Conservation (phyloP, 2,797 vertebrate genomes). For the Pangasius djambal region DNA sequence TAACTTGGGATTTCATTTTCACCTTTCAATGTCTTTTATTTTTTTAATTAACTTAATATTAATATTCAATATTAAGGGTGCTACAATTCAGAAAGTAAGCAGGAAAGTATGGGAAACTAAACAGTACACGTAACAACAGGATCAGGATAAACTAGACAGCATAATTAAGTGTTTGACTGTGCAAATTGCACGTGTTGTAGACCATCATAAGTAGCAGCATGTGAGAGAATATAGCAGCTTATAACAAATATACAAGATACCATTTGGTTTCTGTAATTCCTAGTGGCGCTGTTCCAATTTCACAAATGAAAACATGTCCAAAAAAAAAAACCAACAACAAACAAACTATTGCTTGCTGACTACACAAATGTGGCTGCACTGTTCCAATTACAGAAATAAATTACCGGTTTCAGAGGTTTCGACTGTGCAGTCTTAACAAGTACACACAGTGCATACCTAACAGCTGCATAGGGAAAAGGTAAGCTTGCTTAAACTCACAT, state of each 20-base stretch:
- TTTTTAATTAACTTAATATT: no score
- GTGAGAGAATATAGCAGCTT: not conserved
- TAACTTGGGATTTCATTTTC: not conserved
- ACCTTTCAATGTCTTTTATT: not conserved
- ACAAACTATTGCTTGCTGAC: slow-evolving; percentile 31
- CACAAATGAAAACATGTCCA: slow-evolving; percentile 2
- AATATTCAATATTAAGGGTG: not conserved
- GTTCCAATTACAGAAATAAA: slow-evolving; percentile 37
- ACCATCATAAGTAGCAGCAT: slow-evolving; percentile 4
- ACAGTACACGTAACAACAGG: not conserved
- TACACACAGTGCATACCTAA: slow-evolving; percentile 31
- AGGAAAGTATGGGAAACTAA: not conserved
- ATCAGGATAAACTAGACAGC: not conserved
- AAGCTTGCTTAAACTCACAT: slow-evolving; percentile 5
- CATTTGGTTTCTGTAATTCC: slow-evolving; percentile 28
- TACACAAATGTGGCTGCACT: slow-evolving; percentile 25
- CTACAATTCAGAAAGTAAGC: not conserved
- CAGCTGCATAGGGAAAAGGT: not conserved
- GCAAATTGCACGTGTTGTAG: slow-evolving; percentile 12
- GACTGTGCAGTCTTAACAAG: slow-evolving; percentile 8
- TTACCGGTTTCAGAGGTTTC: slow-evolving; percentile 17
- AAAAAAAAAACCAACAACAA: not conserved
- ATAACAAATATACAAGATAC: slow-evolving; percentile 1
- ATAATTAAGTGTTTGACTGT: not conserved
- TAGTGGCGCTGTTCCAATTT: slow-evolving; percentile 10